phyloP scores from a whole-genome alignment of 2,888 invertebrate species.

The Didymodactylos carnosus region DNA sequence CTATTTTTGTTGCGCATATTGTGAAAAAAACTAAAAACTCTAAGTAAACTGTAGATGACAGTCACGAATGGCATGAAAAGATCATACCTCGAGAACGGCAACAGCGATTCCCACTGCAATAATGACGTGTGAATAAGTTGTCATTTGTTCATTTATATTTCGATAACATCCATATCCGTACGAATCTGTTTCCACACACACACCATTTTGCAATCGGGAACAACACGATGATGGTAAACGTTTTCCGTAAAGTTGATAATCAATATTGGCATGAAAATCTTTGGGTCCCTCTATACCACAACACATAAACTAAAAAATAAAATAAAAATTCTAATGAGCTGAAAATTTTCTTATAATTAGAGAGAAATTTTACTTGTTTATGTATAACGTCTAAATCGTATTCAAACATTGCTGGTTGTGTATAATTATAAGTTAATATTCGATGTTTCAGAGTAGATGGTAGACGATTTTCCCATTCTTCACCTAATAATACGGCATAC shows the following conservation, averaged over 20 bases:
- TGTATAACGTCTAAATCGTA: not conserved
- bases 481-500: slow-evolving; percentile 18
- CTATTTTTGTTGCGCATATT: too few relatives aligned
- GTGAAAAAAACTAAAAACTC: too few relatives aligned
- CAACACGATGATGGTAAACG: not conserved
- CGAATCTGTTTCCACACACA: not conserved
- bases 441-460: not conserved
- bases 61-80: slow-evolving; percentile 1
- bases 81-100: slow-evolving; percentile 58
- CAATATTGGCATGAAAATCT: not conserved
- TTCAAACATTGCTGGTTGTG: not conserved
- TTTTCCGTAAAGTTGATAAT: not conserved
- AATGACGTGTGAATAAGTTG: slow-evolving; percentile 56
- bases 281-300: not conserved
- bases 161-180: slow-evolving; percentile 48
- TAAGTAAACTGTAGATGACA: too few relatives aligned
- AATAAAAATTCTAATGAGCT: not conserved
- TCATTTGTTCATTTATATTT: slow-evolving; percentile 49
- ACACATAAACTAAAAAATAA: not conserved
- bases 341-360: not conserved
- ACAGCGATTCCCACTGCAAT: slow-evolving; percentile 61
- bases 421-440: not conserved
- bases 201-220: not conserved
- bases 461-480: not conserved
- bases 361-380: not conserved